Conservation (phyloP, 2,797 vertebrate species). For the Spheniscus humboldti region DNA sequence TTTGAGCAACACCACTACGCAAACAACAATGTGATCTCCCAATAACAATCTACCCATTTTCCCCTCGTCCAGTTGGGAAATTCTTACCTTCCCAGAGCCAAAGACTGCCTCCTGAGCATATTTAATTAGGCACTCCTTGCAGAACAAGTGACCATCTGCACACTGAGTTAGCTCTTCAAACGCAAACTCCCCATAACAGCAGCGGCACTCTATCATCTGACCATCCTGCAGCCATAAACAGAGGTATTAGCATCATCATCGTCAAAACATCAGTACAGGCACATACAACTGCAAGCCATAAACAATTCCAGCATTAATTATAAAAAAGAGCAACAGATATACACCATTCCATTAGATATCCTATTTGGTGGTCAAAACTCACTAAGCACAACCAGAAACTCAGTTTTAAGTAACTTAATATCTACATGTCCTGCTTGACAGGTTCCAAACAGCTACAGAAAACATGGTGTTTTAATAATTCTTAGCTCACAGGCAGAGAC, state of each 20-base stretch:
- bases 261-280: background rate
- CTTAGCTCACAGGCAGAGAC: background rate
- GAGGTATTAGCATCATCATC: background rate
- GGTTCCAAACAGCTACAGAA: background rate
- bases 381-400: background rate
- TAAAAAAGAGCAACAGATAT: background rate
- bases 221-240: conserved; percentile 81
- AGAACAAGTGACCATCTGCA: conserved; percentile 95
- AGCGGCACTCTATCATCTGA: conserved; percentile 96
- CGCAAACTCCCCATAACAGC: conserved; percentile 93
- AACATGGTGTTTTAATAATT: background rate
- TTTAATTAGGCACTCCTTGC: conserved; percentile 96
- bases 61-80: background rate
- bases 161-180: conserved; percentile 98
- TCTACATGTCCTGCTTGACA: background rate
- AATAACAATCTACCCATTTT: background rate
- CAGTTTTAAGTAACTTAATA: background rate
- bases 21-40: background rate
- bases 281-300: background rate
- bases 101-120: conserved; percentile 98
- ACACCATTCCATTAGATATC: background rate
- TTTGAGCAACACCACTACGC: background rate
- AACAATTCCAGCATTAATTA: background rate
- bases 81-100: conserved; percentile 89
- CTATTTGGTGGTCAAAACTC: background rate